Conservation (phyloP, 2,113 vertebrate species). For the Phrynocephalus versicolor region DNA sequence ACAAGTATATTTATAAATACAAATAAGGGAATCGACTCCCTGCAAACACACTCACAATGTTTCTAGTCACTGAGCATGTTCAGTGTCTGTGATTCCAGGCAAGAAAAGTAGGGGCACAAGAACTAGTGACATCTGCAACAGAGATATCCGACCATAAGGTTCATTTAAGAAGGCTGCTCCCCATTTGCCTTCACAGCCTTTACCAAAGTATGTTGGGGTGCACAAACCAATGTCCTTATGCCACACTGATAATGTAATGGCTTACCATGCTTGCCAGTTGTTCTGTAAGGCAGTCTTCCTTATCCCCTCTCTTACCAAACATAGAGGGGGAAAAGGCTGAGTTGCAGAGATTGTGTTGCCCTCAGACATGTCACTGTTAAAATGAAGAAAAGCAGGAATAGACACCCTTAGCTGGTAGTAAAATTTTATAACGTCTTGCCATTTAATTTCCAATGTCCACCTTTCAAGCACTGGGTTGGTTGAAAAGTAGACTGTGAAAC, state of each 20-base stretch:
- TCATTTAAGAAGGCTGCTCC: accelerated
- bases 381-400: background rate
- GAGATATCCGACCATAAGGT: background rate
- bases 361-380: background rate
- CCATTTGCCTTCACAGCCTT: background rate
- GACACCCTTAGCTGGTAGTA: background rate
- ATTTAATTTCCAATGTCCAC: background rate
- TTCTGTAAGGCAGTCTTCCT: background rate
- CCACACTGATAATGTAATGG: background rate
- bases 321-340: too few relatives aligned
- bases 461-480: too few relatives aligned
- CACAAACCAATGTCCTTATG: background rate
- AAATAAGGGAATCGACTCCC: background rate
- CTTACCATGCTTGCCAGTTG: background rate
- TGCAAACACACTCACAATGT: background rate
- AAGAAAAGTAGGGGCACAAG: background rate
- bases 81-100: background rate
- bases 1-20: accelerated
- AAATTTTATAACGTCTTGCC: background rate
- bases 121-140: background rate
- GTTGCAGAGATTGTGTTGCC: too few relatives aligned
- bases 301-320: too few relatives aligned
- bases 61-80: background rate
- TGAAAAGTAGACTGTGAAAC: too few relatives aligned
- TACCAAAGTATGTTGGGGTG: background rate